phyloP scores from a whole-genome alignment of 2,797 vertebrate species.

The Prunella strophiata region DNA sequence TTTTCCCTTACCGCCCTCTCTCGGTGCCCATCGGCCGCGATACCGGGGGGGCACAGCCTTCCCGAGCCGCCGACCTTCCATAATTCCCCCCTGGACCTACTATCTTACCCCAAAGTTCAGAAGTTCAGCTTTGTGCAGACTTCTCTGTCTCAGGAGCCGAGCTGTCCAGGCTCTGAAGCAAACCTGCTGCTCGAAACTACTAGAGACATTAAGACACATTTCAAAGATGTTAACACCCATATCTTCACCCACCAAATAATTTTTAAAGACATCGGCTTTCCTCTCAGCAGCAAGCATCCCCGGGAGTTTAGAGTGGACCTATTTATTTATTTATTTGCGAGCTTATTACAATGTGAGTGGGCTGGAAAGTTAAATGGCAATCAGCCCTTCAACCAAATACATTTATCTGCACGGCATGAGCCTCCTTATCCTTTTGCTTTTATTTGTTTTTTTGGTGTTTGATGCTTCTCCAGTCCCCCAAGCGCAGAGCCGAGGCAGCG shows the following conservation, averaged over 20 bases:
- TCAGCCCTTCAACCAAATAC: neutral
- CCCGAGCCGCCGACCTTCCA: rapidly evolving
- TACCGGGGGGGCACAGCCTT: no score
- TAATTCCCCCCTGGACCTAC: no score
- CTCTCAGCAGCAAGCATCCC: neutral
- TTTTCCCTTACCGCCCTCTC: neutral
- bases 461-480: neutral
- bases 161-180: neutral
- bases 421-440: neutral
- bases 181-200: neutral
- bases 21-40: neutral
- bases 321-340: neutral
- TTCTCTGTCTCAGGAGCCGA: no score
- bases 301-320: neutral
- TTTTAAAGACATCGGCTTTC: neutral
- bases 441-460: neutral
- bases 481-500: neutral
- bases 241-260: no score
- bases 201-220: rapidly evolving
- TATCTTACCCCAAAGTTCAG: neutral
- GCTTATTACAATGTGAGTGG: neutral
- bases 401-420: neutral
- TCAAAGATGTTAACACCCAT: rapidly evolving
- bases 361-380: neutral
- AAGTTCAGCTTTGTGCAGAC: neutral